phyloP scores from a whole-genome alignment of 2,113 vertebrate species.

The Etheostoma spectabile region DNA sequence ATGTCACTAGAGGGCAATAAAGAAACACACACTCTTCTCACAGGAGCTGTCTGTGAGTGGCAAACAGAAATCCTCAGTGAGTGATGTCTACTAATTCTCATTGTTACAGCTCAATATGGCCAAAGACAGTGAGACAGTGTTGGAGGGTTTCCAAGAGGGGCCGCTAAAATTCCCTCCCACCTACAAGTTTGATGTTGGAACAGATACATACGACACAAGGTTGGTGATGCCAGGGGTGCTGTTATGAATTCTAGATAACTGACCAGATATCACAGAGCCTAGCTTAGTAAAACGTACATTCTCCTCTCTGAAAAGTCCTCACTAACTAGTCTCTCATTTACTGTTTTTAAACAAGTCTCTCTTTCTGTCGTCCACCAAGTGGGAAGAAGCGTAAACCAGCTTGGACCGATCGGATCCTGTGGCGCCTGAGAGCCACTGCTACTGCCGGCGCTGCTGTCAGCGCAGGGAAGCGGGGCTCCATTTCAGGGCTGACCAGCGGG shows the following conservation, averaged over 20 bases:
- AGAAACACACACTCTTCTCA: neutral
- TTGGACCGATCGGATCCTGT: conserved; percentile 97
- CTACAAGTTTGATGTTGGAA: conserved; percentile 98
- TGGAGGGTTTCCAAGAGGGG: conserved; percentile 95
- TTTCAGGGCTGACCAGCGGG: conserved; percentile 78
- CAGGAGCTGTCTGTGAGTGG: neutral
- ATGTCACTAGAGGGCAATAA: conserved; percentile 62
- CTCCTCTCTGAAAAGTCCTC: conserved; percentile 49
- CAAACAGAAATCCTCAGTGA: neutral
- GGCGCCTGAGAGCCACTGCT: conserved; percentile 86
- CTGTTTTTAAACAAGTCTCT: neutral
- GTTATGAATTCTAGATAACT: conserved; percentile 40
- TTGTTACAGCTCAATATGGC: conserved; percentile 92
- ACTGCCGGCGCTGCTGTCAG: conserved; percentile 80
- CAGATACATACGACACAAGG: conserved; percentile 97
- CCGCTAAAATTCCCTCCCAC: conserved; percentile 95
- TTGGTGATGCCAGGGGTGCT: conserved; percentile 68
- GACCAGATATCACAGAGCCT: conserved; percentile 17
- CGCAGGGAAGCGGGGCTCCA: conserved; percentile 76
- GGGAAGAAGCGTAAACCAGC: conserved; percentile 97
- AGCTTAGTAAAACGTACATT: neutral
- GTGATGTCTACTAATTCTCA: neutral
- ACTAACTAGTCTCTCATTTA: neutral
- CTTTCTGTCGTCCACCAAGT: conserved; percentile 73
- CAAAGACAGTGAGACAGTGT: conserved; percentile 91